A percentile compares a stretch with the other conserved stretches of the same genome.
Evolutionary conservation across 2,888 invertebrate genomes (phyloP).

Genomic region (Torymus aiolomorphi): DNA sequence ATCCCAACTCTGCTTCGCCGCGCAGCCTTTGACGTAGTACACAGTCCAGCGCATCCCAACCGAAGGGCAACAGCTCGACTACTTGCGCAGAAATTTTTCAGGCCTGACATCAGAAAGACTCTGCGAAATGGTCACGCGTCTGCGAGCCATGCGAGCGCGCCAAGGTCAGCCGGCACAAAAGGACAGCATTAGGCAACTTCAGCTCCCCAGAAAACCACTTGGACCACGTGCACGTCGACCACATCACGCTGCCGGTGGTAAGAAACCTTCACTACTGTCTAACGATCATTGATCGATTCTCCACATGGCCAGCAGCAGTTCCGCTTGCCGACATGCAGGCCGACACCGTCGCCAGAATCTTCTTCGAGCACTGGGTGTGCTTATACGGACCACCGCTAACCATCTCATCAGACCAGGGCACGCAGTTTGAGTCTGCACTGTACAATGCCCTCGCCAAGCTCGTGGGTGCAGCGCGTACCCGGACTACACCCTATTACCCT

Average conservation of each 20-base stretch:
- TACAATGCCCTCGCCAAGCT: not conserved
- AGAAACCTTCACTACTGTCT: not conserved
- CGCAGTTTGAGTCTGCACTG: not conserved
- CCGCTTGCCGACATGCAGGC: not conserved
- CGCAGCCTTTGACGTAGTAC: not conserved
- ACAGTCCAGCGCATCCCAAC: not conserved
- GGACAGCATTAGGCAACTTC: not conserved
- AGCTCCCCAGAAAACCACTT: not conserved
- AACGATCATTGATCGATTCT: not conserved
- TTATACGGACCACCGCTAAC: no score
- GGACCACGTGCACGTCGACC: conserved; percentile 6
- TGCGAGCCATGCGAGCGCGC: not conserved
- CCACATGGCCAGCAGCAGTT: conserved; percentile 1
- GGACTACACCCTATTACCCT: conserved; percentile 4
- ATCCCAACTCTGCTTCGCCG: not conserved
- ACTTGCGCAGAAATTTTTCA: not conserved
- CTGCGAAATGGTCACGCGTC: not conserved
- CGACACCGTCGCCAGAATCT: not conserved
- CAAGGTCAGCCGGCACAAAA: conserved; percentile 1
- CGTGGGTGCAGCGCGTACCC: not conserved
- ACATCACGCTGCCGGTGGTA: not conserved
- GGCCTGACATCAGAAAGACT: not conserved
- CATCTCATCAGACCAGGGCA: no score
- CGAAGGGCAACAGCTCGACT: not conserved
- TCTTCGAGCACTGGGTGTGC: no score